Evolutionary conservation across 2,113 vertebrate species (phyloP).

Genomic region (Atractosteus spatula): DNA sequence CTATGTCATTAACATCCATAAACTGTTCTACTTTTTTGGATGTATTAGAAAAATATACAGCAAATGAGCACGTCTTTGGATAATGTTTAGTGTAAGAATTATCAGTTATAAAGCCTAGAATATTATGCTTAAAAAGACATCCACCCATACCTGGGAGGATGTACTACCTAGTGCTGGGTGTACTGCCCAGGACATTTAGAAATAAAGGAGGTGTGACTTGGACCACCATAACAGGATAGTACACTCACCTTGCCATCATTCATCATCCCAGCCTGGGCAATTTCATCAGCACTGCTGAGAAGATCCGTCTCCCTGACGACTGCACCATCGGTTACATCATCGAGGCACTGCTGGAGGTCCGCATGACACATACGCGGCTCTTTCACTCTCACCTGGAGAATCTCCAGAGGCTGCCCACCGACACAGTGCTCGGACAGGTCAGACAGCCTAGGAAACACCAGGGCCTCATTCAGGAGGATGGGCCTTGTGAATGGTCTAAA

Average conservation of each 20-base stretch:
- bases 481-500: neutral
- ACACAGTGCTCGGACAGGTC: slow-evolving; percentile 79
- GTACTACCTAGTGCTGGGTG: no score
- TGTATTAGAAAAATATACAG: no score
- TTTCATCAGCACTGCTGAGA: slow-evolving; percentile 94
- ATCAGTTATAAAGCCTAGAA: no score
- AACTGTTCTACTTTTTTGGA: no score
- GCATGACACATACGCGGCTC: slow-evolving; percentile 74
- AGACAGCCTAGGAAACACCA: slow-evolving; percentile 12
- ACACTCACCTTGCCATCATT: neutral
- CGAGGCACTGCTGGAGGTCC: slow-evolving; percentile 86
- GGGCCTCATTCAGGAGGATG: neutral
- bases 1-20: no score
- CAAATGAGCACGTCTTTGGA: no score
- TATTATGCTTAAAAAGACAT: no score
- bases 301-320: slow-evolving; percentile 90
- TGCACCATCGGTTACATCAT: slow-evolving; percentile 96
- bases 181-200: no score
- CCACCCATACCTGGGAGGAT: no score
- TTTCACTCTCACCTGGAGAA: slow-evolving; percentile 97
- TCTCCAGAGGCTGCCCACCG: slow-evolving; percentile 73
- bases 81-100: no score
- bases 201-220: no score
- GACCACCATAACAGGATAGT: no score
- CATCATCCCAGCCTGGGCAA: slow-evolving; percentile 78